Base-by-base conservation (phyloP, 2,888 invertebrate species). In the Ichneumoninae sp. region DNA sequence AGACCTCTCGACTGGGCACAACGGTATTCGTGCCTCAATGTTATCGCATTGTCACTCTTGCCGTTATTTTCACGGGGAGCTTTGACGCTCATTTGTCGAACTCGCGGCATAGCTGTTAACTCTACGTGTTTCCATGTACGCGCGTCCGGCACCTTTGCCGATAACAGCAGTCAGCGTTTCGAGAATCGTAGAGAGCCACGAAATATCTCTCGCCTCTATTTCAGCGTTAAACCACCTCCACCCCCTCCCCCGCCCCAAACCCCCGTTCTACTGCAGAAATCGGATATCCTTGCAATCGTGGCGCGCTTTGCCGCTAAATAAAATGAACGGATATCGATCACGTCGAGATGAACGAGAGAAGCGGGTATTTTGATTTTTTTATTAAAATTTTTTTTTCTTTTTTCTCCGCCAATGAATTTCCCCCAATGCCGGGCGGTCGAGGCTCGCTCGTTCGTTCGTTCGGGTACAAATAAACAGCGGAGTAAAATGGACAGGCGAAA, bases 21-120 rank as follows among this genome's bases (percentile, higher is more conserved):
- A 87, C 86, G 86, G 74, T 90, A 89, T 89, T 87, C 88, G 81
- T 87, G 76, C 77, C 89, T 87, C 90, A 90, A 90, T 87, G 91
- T 87, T 91, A 90, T 90, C 89, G 80, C 70, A 75, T 80, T 89
- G 84, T 68, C 65, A 78, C 87, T 87, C 88, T 88, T 88, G 86
- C 65, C 85, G 62, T 62, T 26, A 26, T 76, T 76, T 62, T 50
- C 47, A 47, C 22, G 19, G 54, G 19, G 50, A 40, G 60, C 62
- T 75, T 62, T 60, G 60, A 57, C 60, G 75, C 75, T 60, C 75
- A 75, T 62, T 75, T 60, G 47, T 36, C 65, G 54, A 75, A 57
- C 33, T 19, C 54, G 30, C 33, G 33, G 26, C 62, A 30, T 26
- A 1, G 26, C 62, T 16, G 33, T 5, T 8, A 30, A 26, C 13